A percentile compares a stretch with the other conserved stretches of the same genome.
Conservation (phyloP, 2,888 invertebrate genomes). For the Tenthredo livida region DNA sequence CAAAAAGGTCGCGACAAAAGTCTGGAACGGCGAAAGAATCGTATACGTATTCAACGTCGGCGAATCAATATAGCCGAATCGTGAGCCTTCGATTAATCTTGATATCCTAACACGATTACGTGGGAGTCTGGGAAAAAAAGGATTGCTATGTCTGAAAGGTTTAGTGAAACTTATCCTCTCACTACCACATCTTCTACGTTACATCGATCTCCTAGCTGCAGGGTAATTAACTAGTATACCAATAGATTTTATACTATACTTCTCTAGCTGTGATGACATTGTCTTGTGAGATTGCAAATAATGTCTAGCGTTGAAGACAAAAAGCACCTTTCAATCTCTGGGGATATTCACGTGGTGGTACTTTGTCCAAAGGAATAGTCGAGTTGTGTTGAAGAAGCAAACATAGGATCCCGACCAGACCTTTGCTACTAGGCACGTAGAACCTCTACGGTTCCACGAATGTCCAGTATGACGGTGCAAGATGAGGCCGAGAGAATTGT, state of each 20-base stretch:
- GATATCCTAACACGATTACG: constrained; percentile 37
- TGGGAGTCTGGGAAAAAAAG: neutral
- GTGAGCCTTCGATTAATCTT: constrained; percentile 46
- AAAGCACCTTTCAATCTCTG: neutral
- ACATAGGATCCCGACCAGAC: neutral
- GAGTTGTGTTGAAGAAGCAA: neutral
- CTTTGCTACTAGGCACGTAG: neutral
- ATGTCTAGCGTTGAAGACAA: neutral
- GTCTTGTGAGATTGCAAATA: neutral
- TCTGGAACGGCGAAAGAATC: constrained; percentile 10
- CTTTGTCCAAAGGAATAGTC: neutral
- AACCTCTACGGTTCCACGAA: neutral
- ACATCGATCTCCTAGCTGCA: neutral
- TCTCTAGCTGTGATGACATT: neutral
- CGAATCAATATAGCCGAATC: constrained; percentile 21
- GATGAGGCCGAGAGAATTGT: constrained; percentile 6
- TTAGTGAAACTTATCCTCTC: constrained; percentile 22
- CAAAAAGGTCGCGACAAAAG: constrained; percentile 31
- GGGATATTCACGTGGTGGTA: neutral
- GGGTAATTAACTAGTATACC: neutral
- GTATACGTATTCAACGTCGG: neutral
- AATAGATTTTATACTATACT: neutral
- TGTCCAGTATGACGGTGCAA: neutral
- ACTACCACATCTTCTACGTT: constrained; percentile 1
- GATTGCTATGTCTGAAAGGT: constrained; percentile 38